Percentiles rank a stretch among this genome's conserved stretches.
Conservation (phyloP, 2,113 vertebrate genomes). For the Tringa solitaria region DNA sequence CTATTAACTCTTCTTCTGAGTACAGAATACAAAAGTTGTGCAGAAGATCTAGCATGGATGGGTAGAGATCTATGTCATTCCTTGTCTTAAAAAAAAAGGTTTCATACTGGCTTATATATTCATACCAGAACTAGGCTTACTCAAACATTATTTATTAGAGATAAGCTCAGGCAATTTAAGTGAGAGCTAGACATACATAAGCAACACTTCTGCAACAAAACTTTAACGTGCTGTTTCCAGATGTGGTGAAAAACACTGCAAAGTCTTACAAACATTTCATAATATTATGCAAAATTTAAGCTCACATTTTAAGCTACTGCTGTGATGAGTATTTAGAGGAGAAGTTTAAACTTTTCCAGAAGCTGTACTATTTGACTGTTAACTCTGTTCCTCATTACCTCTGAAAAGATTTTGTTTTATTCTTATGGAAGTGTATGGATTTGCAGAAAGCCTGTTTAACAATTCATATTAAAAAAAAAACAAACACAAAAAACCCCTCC, state of each 20-base stretch:
- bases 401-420: neutral
- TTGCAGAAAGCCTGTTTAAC: neutral
- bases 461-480: neutral
- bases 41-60: neutral
- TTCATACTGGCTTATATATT: neutral
- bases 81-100: neutral
- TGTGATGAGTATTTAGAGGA: neutral
- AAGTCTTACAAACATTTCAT: neutral
- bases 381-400: neutral
- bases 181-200: neutral
- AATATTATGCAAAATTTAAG: neutral
- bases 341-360: neutral
- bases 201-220: neutral
- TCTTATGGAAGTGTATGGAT: neutral
- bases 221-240: neutral
- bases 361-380: neutral
- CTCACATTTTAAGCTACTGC: neutral
- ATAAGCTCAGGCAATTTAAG: neutral
- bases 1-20: neutral
- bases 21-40: neutral
- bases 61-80: neutral
- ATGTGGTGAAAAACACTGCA: neutral
- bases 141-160: neutral
- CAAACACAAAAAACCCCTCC: neutral
- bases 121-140: neutral